Base-by-base conservation (phyloP, 2,113 vertebrate genomes). In the Clarias gariepinus region DNA sequence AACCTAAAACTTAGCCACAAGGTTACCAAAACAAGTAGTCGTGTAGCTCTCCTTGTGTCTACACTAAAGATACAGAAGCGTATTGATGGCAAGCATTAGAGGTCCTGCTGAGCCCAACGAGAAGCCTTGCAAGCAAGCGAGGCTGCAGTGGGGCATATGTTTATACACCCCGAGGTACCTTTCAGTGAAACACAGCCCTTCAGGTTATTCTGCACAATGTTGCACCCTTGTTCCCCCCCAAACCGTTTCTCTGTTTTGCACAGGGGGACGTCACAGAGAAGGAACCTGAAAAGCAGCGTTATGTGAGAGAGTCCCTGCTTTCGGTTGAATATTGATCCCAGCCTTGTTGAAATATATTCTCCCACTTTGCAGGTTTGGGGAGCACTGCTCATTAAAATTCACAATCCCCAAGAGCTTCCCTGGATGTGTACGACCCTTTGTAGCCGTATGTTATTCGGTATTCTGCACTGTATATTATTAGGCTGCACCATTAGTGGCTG, bases 391-490 rank as follows among this genome's bases (percentile, higher is more conserved):
- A 86, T 87, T 82, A 85, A 86, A 86, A 90, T 83, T 84, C 81
- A 52, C 58, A 68, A 85, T 33, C 71, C 57, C 77, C 55, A 82
- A 68, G 78, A 74, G 83, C 60, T 82, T 85, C 66, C 68, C 79
- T 57, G 63, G 71, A 69, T 66, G 55, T 69, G 57, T 30, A 71
- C 63, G 77, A 36, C 6, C 78, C 30, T 30, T 66, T 76, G 52
- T 69, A 84, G 64, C 74, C 71, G 36, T 53, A 79, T 53, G 88
- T 79, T 90, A 77, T 83, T 85, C 21, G 88, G 82, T 90, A 77
- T 83, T 85, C 21, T 85, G 19, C 19, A 71, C 63, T 47, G 47
- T 47, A 47, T 8, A 47, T 47, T 47, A 47, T 47, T 47, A 47
- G 6, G 18, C 69, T 85, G 82, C 64, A 82, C 83, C 84, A 85